These are phyloP conservation scores for Chionodraco myersi DNA, from an alignment of 2,113 vertebrate genomes.

Conservation along the genomic window DNA sequence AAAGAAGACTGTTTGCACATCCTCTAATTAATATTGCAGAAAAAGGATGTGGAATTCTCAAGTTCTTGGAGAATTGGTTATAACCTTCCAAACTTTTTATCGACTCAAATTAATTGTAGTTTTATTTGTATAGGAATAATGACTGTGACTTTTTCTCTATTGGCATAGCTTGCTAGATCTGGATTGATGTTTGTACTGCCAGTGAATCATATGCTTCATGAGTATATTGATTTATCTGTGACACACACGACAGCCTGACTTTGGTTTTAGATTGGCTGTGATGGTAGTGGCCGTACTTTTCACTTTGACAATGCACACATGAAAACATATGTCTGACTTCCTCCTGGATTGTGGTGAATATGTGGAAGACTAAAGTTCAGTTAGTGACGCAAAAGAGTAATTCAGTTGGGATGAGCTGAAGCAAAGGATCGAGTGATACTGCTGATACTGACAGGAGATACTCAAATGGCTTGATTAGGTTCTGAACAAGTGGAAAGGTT, in stretches of 20 bases:
- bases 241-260: not conserved
- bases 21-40: not conserved
- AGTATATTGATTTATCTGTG: slow-evolving; percentile 40
- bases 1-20: slow-evolving; percentile 15
- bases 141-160: not conserved
- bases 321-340: not conserved
- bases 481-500: slow-evolving; percentile 34
- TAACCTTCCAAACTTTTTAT: too few species aligned
- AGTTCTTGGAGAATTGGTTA: not conserved
- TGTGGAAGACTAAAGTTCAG: slow-evolving; percentile 31
- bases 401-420: slow-evolving; percentile 32
- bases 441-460: slow-evolving; percentile 31
- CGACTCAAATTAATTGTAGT: too few species aligned
- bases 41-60: not conserved
- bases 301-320: not conserved
- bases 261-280: slow-evolving; percentile 14
- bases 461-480: not conserved
- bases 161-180: slow-evolving; percentile 14
- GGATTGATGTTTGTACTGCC: slow-evolving; percentile 11
- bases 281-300: not conserved
- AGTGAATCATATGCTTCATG: slow-evolving; percentile 25
- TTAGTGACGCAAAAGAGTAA: not conserved
- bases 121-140: not conserved
- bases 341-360: not conserved
- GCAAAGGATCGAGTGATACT: slow-evolving; percentile 10